Conservation (phyloP, 2,888 invertebrate genomes). For the Norana najaformis region DNA sequence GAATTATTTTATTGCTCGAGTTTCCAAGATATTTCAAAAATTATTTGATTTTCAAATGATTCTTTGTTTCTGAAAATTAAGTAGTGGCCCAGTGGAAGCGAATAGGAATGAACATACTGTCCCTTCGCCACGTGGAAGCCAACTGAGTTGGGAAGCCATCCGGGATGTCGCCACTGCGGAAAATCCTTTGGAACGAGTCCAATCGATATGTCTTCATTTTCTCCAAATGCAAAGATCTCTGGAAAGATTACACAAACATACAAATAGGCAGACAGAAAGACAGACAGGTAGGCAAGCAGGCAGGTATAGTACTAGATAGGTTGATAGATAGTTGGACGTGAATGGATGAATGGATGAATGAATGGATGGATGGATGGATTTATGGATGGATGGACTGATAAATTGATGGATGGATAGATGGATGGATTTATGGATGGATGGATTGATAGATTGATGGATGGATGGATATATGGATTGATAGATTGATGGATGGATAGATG, state of each 20-base stretch:
- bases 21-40: background rate
- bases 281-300: no score
- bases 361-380: no score
- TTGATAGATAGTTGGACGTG: no score
- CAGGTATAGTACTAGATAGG: background rate
- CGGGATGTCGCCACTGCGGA: conserved; percentile 4
- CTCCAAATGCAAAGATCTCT: background rate
- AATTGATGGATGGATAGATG: no score
- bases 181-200: conserved; percentile 17
- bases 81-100: background rate
- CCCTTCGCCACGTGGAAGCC: conserved; percentile 10
- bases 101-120: background rate
- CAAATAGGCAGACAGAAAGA: background rate
- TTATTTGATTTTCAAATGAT: background rate
- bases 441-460: no score
- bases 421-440: no score
- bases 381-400: background rate
- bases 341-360: no score
- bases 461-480: background rate
- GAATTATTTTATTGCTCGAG: background rate
- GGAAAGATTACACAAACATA: background rate
- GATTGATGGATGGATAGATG: background rate
- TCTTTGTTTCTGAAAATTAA: background rate
- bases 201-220: background rate
- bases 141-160: conserved; percentile 20